Base-by-base conservation (phyloP, 2,113 vertebrate genomes). In the Mustelus asterias region DNA sequence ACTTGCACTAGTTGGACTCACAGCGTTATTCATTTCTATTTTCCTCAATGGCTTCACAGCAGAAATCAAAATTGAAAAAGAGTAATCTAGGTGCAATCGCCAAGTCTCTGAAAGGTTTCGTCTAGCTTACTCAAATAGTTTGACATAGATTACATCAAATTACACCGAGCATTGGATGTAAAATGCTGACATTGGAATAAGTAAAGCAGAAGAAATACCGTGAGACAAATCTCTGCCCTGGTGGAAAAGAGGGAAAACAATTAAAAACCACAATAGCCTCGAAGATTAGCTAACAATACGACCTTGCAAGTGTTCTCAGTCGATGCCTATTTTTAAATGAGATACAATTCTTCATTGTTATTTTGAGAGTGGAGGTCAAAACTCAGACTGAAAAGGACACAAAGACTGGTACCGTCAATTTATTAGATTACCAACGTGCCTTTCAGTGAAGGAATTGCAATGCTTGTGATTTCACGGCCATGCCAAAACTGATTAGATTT, bases 361-460 rank as follows among this genome's bases (percentile, higher is more conserved):
- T 83, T 83, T 83, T 44, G 37, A 41, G 37, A 83, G 37, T 83
- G 37, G 80, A 83, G 80, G 37, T 83, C 80, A 83, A 41, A 83
- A 44, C 37, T 20, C 16, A 44, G 80, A 83, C 37, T 83, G 80
- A 22, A 83, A 83, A 83, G 37, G 86, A 60, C 86, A 89, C 14
- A 29, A 89, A 29, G 37, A 89, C 26, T 11, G 10, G 86, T 24
- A 58, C 14, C 29, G 48, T 89, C 22, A 89, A 89, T 89, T 48
- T 89, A 89, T 89, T 89, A 60, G 48, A 89, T 58, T 89, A 89
- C 86, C 86, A 89, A 58, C 13, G 86, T 60, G 22, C 48, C 86
- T 89, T 89, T 89, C 86, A 89, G 86, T 89, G 54, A 89, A 54
- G 44, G 54, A 89, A 89, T 89, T 89, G 22, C 29, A 60, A 89